Base-by-base conservation (phyloP, 1,140 invertebrate genomes). In the Scaptomyza montana region DNA sequence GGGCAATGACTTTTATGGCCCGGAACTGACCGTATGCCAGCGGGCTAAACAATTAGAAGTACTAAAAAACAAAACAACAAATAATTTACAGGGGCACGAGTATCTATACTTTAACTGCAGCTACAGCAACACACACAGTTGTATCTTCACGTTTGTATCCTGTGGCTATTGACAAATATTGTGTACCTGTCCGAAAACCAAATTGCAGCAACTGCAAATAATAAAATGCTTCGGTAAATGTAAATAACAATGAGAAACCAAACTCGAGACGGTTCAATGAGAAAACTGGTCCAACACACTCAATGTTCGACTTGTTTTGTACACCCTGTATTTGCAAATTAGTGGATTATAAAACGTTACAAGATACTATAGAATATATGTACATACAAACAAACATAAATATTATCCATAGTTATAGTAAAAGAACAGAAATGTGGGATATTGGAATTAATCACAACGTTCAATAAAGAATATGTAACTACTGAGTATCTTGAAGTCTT, bases 121-220 rank as follows among this genome's bases (percentile, higher is more conserved):
- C 10, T 43, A 47, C 16, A 13, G 25, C 12, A 9, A 33, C 30
- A 33, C 30, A 33, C 25, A 28, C 33, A 25, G 25, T n/a, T 45
- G 46, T 54, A 67, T 72, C 62, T 66, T 41, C 55, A 59, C 49
- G 19, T 67, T 41, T 46, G 19, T 66, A 47, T 60, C 69, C 63
- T 53, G 41, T 54, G 63, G 69, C 69, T 60, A 72, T 72, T 67
- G 63, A 60, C 69, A 72, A 72, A 72, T 56, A 67, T 45, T 67
- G 41, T 67, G 49, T 56, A 73, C 64, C 70, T 73, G 70, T 61
- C 43, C 64, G 43, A 9, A 73, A 54, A 56, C 50, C 64, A 67
- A 68, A 73, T 68, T 73, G 70, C 70, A 55, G 70, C 70, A 73
- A 41, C 61, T 63, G 73, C 73, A 75, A 75, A 75, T 75, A 71